Evolutionary conservation across 2,113 vertebrate species (phyloP), one percentile per base, ranked within the genome.

Genomic region (Microcebus griseorufus): DNA sequence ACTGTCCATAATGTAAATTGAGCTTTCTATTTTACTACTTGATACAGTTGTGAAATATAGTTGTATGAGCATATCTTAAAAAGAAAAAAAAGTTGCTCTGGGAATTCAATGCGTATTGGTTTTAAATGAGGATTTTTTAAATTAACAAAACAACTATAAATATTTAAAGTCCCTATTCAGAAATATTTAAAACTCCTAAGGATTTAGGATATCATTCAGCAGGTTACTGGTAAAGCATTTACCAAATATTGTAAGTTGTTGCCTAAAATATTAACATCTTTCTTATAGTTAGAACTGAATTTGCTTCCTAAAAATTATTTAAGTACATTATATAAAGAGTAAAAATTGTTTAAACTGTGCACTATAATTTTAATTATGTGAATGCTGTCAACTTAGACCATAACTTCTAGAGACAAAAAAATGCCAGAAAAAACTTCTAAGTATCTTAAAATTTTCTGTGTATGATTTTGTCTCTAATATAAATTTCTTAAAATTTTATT

Each of bases 401-500:
- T 34, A 94, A n/a, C 42, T 62, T 53, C 5, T 16, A 83, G 5
- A 53, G 23, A 67, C 25, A 42, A 20, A 92, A 92, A 92, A 65
- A 83, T 75, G 5, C 6, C 34, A 53, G 8, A 87, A 69, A 39
- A 3, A 51, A 73, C 88, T 2, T 69, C 80, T 83, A 29, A 80
- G 51, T 29, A 91, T 9, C 95, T 87, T 16, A 78, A 12, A 58
- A 75, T 86, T 93, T 39, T 92, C 78, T 82, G 1, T 79, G 42
- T 82, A 75, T 89, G 23, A 37, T 92, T 92, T 93, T 55, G 4
- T 83, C 20, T 37, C 8, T 80, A 62, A 81, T 73, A 67, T 55
- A 81, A 37, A 78, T 95, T 96, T 62, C 22, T 67, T 62, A 34
- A 60, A 45, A 69, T 64, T 79, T 86, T 89, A 75, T 80, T 67